Percentiles rank a stretch among this genome's conserved stretches.
phyloP scores from a whole-genome alignment of 2,797 vertebrate species.

The Microctenopoma steveboyesi region DNA sequence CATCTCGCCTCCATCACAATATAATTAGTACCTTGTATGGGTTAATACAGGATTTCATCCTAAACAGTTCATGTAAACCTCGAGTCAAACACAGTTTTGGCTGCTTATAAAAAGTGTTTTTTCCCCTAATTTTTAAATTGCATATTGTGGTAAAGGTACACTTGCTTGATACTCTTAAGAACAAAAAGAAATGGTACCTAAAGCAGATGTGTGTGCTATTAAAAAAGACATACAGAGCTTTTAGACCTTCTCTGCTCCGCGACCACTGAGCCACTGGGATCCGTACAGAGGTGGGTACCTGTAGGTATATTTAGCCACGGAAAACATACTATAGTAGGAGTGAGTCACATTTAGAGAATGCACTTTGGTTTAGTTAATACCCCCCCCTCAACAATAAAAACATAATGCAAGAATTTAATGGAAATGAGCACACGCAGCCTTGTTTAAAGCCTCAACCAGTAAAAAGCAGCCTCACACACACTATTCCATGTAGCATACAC shows the following conservation, averaged over 20 bases:
- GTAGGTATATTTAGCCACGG: slow-evolving; percentile 1
- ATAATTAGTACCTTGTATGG: slow-evolving; percentile 1
- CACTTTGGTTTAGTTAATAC: slow-evolving; percentile 21
- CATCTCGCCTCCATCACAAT: neutral
- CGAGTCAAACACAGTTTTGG: slow-evolving; percentile 9
- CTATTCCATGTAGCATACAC: slow-evolving; percentile 7
- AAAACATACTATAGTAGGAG: slow-evolving; percentile 20
- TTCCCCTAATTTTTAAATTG: neutral
- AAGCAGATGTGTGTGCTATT: neutral
- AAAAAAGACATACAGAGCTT: neutral
- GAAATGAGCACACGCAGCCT: slow-evolving; percentile 9
- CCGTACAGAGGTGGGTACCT: slow-evolving; percentile 14
- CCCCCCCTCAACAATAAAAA: neutral
- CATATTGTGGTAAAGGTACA: slow-evolving; percentile 9
- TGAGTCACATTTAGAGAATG: slow-evolving; percentile 1
- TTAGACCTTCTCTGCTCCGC: neutral
- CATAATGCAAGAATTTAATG: slow-evolving; percentile 4
- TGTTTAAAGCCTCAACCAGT: neutral
- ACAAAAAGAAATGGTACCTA: slow-evolving; percentile 8
- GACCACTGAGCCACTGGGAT: slow-evolving; percentile 5
- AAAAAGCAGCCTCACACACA: slow-evolving; percentile 1
- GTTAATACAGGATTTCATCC: slow-evolving; percentile 18
- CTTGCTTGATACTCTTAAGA: neutral
- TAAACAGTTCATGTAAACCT: neutral
- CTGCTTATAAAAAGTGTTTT: slow-evolving; percentile 2